A percentile compares a stretch with the other conserved stretches of the same genome.
Conservation (phyloP, 2,113 vertebrate genomes). For the Poeciliopsis prolifica region DNA sequence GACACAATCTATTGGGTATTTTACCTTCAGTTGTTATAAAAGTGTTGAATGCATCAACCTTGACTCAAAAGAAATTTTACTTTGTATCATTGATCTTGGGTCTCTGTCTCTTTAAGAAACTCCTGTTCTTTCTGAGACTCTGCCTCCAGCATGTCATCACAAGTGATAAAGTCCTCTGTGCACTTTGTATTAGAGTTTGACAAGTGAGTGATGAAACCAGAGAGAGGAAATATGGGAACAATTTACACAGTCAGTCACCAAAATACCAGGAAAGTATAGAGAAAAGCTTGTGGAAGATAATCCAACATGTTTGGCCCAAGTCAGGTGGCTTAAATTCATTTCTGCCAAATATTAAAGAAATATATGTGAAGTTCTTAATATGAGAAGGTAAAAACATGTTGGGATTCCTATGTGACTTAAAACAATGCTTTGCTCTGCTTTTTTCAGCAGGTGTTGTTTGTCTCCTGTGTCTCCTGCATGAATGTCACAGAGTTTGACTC, state of each 20-base stretch:
- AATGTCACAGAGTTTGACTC: conserved; percentile 24
- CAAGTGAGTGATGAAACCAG: conserved; percentile 34
- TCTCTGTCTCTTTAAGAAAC: too few relatives aligned
- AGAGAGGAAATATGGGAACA: conserved; percentile 28
- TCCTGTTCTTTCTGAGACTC: too few relatives aligned
- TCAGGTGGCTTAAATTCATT: neutral
- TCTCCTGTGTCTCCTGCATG: conserved; percentile 6
- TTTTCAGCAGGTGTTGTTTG: conserved; percentile 10
- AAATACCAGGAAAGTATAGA: neutral
- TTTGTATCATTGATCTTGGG: too few relatives aligned
- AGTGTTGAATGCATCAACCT: too few relatives aligned
- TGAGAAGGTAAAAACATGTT: neutral
- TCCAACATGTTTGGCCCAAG: too few relatives aligned
- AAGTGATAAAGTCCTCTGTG: neutral
- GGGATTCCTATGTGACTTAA: neutral
- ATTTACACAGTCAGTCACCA: conserved; percentile 11
- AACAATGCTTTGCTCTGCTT: neutral
- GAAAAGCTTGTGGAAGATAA: neutral
- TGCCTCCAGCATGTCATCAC: too few relatives aligned
- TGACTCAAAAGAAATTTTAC: too few relatives aligned
- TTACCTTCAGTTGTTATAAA: too few relatives aligned
- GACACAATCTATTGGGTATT: too few relatives aligned
- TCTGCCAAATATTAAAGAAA: neutral
- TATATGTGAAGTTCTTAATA: neutral
- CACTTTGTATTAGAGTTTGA: conserved; percentile 42